Base-by-base conservation (phyloP, 2,113 vertebrate species). In the Danionella cerebrum region DNA sequence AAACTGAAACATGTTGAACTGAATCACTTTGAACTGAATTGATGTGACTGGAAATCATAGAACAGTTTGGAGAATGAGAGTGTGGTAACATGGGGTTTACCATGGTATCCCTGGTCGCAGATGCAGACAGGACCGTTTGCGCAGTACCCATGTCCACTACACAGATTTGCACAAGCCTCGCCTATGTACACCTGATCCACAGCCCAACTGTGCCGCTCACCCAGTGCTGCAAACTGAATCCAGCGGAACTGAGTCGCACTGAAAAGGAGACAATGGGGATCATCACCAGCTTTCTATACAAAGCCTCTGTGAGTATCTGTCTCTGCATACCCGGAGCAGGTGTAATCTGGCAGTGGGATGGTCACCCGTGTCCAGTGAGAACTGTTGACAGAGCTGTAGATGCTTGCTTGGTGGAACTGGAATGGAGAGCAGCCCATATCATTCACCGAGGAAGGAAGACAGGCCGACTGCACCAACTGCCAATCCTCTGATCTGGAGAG, bases 241-340 rank as follows among this genome's bases (percentile, higher is more conserved):
- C 96, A 98, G 60, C 95, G 95, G 84, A 98, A 98, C 84, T 97
- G 94, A 0, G 96, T 99, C 0, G 96, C 94, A 54, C 96, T 99
- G 83, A 25, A 79, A 81, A 67, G n/a, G n/a, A n/a, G n/a, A n/a
- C n/a, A n/a, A n/a, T n/a, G n/a, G n/a, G n/a, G n/a, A n/a, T n/a
- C n/a, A n/a, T n/a, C n/a, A n/a, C n/a, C n/a, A n/a, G n/a, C n/a
- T 2, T 2, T 33, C 29, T 6, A 6, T 33, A 33, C 5, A 6
- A 33, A 33, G 9, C 5, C 5, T 5, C 29, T 9, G 29, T 33
- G 29, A 33, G 29, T 33, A 33, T 5, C 29, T 33, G 29, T n/a
- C n/a, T n/a, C n/a, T n/a, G n/a, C n/a, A n/a, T 81, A 90, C 96
- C 95, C 96, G 66, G 96, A 99, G 60, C 94, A 97, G 75, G 98